phyloP scores from a whole-genome alignment of 2,797 vertebrate species.

The Erethizon dorsatum region DNA sequence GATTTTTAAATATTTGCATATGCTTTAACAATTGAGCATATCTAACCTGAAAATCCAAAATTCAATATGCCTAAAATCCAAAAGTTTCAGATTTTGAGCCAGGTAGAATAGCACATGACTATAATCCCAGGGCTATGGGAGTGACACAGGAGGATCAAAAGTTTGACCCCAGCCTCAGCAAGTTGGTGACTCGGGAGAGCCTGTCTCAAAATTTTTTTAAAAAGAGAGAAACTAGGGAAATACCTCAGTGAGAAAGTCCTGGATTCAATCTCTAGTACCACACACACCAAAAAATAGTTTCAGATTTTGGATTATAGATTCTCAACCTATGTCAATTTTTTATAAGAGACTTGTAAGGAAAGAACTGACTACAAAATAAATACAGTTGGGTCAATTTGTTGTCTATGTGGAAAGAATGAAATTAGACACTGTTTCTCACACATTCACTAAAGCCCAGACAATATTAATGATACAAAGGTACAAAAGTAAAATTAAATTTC shows the following conservation, averaged over 20 bases:
- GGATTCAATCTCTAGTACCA: not conserved
- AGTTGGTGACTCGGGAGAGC: not conserved
- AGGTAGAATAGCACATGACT: not conserved
- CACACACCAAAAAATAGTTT: not conserved
- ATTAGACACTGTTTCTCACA: not conserved
- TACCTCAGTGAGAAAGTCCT: not conserved
- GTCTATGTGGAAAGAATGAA: not conserved
- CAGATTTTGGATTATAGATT: not conserved
- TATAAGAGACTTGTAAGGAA: constrained; percentile 11
- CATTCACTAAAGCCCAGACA: not conserved
- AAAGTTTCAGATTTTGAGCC: not conserved
- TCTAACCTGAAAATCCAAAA: not conserved
- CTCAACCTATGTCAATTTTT: not conserved
- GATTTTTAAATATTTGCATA: not conserved
- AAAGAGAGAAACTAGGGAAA: not conserved
- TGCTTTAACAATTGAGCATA: not conserved
- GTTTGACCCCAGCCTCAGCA: not conserved
- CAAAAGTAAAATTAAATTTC: constrained; percentile 45
- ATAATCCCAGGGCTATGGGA: not conserved
- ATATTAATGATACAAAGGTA: not conserved
- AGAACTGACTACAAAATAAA: constrained; percentile 42
- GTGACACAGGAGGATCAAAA: not conserved
- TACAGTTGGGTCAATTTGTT: not conserved
- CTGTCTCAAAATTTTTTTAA: not conserved
- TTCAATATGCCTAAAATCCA: not conserved